Evolutionary conservation across 2,888 invertebrate genomes (phyloP).

Genomic region (Pheosia tremula): DNA sequence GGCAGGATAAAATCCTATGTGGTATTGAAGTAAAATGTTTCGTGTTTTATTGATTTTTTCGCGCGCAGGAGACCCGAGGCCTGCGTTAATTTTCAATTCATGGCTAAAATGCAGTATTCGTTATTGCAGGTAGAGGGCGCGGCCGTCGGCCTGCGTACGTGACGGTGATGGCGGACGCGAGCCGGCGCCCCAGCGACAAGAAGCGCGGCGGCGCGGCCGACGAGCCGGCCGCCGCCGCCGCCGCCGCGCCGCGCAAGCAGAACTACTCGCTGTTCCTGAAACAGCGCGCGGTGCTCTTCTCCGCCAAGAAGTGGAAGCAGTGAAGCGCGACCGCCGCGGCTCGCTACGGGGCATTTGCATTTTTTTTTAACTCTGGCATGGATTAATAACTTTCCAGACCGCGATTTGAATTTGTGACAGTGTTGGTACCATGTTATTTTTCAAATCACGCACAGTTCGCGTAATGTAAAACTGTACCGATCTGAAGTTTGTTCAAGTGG

Average conservation of each 20-base stretch:
- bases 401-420: too few relatives aligned
- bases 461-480: too few relatives aligned
- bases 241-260: conserved; percentile 66
- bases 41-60: too few relatives aligned
- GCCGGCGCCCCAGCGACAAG: conserved; percentile 36
- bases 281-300: conserved; percentile 80
- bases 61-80: too few relatives aligned
- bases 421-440: too few relatives aligned
- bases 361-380: neutral
- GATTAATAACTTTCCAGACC: too few relatives aligned
- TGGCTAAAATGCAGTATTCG: neutral
- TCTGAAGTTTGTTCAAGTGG: too few relatives aligned
- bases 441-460: too few relatives aligned
- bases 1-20: too few relatives aligned
- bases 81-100: too few relatives aligned
- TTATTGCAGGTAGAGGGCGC: conserved; percentile 57
- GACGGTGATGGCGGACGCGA: conserved; percentile 29
- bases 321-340: conserved; percentile 38
- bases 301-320: conserved; percentile 83
- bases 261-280: conserved; percentile 80
- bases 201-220: conserved; percentile 24
- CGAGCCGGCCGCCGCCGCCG: conserved; percentile 14
- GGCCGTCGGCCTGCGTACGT: conserved; percentile 43
- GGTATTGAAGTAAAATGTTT: too few relatives aligned
- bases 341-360: conserved; percentile 18